Evolutionary conservation across 1,140 invertebrate species (phyloP).

Genomic region (Calephelis nemesis): DNA sequence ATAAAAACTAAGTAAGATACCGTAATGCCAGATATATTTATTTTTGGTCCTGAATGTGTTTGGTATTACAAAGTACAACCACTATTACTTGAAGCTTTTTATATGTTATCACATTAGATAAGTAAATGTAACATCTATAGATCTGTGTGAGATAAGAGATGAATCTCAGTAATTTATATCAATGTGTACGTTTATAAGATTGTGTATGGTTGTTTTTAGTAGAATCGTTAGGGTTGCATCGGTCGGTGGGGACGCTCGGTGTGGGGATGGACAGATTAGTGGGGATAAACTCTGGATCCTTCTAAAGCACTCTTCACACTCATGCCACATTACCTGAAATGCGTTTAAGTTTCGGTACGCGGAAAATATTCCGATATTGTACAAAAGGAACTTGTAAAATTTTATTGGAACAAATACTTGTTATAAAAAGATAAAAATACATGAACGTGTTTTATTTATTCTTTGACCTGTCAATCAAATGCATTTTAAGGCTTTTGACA

Average conservation of each 20-base stretch:
- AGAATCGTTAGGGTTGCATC: slow-evolving; percentile 23
- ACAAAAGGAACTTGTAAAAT: slow-evolving; percentile 76
- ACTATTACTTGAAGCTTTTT: not conserved
- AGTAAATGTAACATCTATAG: slow-evolving; percentile 10
- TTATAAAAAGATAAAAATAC: slow-evolving; percentile 73
- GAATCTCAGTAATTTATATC: slow-evolving; percentile 12
- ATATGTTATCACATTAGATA: slow-evolving; percentile 12
- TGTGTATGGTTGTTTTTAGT: slow-evolving; percentile 19
- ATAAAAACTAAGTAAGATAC: slow-evolving; percentile 16
- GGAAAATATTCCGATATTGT: slow-evolving; percentile 67
- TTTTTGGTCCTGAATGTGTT: slow-evolving; percentile 10
- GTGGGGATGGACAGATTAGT: slow-evolving; percentile 60
- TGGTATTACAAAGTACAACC: slow-evolving; percentile 1
- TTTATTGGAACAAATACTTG: slow-evolving; percentile 76
- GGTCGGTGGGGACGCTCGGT: slow-evolving; percentile 49
- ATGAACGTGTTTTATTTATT: slow-evolving; percentile 40
- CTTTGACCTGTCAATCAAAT: too few species aligned
- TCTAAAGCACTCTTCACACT: slow-evolving; percentile 66
- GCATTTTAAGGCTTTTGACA: too few species aligned
- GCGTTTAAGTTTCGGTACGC: slow-evolving; percentile 60
- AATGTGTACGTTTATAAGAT: slow-evolving; percentile 18
- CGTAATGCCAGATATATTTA: slow-evolving; percentile 8
- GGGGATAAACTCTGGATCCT: slow-evolving; percentile 50
- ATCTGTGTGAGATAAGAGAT: slow-evolving; percentile 8
- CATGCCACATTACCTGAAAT: slow-evolving; percentile 64